These are phyloP conservation scores for Pteromalus puparum DNA, from an alignment of 1,140 invertebrate genomes.

Conservation along the genomic window DNA sequence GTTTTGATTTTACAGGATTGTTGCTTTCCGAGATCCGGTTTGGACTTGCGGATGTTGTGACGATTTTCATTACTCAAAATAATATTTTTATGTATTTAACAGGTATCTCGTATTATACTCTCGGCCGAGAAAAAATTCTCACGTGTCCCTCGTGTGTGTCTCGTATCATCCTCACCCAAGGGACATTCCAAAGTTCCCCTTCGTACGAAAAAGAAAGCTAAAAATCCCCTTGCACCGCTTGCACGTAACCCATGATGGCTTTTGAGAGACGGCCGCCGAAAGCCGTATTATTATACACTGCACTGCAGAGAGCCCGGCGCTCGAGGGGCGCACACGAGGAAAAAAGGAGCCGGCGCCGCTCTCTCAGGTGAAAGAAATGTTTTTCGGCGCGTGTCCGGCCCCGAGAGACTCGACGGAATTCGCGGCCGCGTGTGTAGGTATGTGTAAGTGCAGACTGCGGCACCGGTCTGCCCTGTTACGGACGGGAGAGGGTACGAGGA, in stretches of 20 bases:
- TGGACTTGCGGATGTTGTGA: too few relatives aligned
- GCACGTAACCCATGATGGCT: not conserved
- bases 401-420: slow-evolving; percentile 10
- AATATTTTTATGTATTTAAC: too few relatives aligned
- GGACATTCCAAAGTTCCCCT: not conserved
- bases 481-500: too few relatives aligned
- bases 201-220: not conserved
- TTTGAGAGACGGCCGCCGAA: not conserved
- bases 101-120: too few relatives aligned
- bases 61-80: too few relatives aligned
- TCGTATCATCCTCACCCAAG: not conserved
- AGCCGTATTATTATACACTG: not conserved
- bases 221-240: not conserved
- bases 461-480: too few relatives aligned
- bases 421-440: not conserved
- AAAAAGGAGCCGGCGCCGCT: not conserved
- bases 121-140: too few relatives aligned
- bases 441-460: too few relatives aligned
- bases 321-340: too few relatives aligned
- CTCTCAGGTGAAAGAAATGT: not conserved
- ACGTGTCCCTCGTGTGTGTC: not conserved
- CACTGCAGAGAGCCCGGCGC: too few relatives aligned
- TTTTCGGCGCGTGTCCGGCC: slow-evolving; percentile 15
- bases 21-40: too few relatives aligned
- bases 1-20: too few relatives aligned